Evolutionary conservation across 2,113 vertebrate species (phyloP), one percentile per base, ranked within the genome.

Genomic region (Sinosuthora webbiana): DNA sequence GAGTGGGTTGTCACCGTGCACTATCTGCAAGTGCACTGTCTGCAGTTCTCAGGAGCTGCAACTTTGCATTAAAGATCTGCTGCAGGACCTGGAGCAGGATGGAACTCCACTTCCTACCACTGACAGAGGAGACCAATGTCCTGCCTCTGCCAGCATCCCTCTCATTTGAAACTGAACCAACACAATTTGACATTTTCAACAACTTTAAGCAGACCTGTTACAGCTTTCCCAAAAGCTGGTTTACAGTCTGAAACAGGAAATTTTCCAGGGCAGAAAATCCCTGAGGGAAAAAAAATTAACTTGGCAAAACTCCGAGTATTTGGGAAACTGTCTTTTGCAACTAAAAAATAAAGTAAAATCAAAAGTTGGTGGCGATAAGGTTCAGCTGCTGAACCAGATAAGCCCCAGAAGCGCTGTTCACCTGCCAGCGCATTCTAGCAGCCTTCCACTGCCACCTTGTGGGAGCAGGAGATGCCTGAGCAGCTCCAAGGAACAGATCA

Each of bases 391-490:
- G 60, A 83, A 41, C 4, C 3, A 22, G n/a, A 13, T 1, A 23
- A 75, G 17, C 45, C 8, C 0, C 0, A 53, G n/a, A 18, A 70
- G 52, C 2, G 4, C n/a, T 1, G 47, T 17, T 56, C 0, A 0
- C 76, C 33, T 5, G 57, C 25, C 18, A 15, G 39, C 0, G 7
- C 22, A 5, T 28, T 35, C 18, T 3, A 17, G 77, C 90, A 80
- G 91, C 68, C 63, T 90, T 65, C 8, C 85, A 42, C 60, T 15
- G 97, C 97, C 97, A 96, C 92, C 97, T 92, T 39, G 73, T 91
- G 95, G 96, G 49, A 80, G 69, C 20, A 33, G 12, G 5, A 15
- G 78, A 23, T 1, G 28, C n/a, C 64, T 1, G 30, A 73, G 65
- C 24, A 11, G 25, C 21, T 45, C 8, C 69, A 23, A 13, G 25